Evolutionary conservation across 64 coral and sea anemone species (phyloP), one percentile per base, ranked within the genome.

Genomic region (Cladopsammia gracilis): DNA sequence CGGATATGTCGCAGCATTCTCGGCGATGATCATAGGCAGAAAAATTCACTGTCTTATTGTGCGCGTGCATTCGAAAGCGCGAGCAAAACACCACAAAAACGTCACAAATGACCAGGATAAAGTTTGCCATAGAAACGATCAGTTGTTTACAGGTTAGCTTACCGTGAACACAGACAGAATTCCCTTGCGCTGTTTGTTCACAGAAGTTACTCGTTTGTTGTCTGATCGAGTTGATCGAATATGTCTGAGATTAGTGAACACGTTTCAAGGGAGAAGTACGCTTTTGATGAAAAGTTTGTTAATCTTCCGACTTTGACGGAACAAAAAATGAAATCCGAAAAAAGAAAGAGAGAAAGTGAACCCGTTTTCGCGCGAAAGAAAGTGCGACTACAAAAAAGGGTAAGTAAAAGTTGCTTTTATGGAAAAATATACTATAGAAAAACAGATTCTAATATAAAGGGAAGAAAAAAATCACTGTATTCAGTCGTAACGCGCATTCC

Each of bases 321-420:
- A 75, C 14, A 48, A 15, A 34, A 34, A 34, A 34, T 34, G 34
- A 15, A 15, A 12, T 44, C 26, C 45, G 19, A 19, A n/a, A 75
- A 75, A 75, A 75, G 71, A 75, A 75, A 75, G 71, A 19, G 15
- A 2, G 46, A 75, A 48, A 75, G 14, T 6, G 16, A 75, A 75
- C 15, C 71, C 43, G 48, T 15, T 75, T 48, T 43, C 0, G 42
- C 71, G 6, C 14, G 14, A 15, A 75, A 75, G 18, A 75, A 43
- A 48, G 44, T 10, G 3, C 71, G 71, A 11, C 5, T 42, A 4
- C 42, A 73, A 12, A 73, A 73, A 15, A 45, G 44, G 45, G 71
- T 75, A 44, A 75, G 71, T 75, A 0, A 20, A 4, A 75, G 48
- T 48, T 6, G 4, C 3, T 48, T 48, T 75, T 13, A 50, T 42